Conservation (phyloP, 1,140 invertebrate genomes). For the Monomorium pharaonis region DNA sequence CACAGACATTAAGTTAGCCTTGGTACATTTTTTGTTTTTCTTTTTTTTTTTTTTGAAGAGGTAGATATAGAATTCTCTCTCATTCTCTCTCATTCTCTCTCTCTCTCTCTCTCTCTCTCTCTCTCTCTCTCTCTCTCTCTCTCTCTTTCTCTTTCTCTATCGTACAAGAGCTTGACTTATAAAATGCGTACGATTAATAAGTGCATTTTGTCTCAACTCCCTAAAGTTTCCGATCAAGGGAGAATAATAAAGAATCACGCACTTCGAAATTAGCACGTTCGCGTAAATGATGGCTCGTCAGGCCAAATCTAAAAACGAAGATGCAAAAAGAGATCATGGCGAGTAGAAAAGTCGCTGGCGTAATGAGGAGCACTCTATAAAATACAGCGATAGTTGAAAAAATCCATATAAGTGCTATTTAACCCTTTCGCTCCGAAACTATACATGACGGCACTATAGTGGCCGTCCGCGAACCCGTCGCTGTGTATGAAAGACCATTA, state of each 20-base stretch:
- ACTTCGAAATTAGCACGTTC: background rate
- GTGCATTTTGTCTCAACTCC: constrained; percentile 6
- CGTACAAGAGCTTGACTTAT: background rate
- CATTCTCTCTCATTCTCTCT: background rate
- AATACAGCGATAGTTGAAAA: background rate
- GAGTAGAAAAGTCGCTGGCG: background rate
- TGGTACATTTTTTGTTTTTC: constrained; percentile 35
- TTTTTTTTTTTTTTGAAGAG: constrained; percentile 26
- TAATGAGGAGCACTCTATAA: background rate
- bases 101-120: constrained; percentile 30
- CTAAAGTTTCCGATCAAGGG: background rate
- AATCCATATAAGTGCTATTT: background rate
- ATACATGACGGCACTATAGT: no score
- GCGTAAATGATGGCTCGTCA: constrained; percentile 12
- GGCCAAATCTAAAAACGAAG: background rate
- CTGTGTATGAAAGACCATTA: no score
- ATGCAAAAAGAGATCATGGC: background rate
- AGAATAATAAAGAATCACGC: constrained; percentile 10
- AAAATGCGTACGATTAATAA: background rate
- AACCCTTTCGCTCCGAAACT: background rate
- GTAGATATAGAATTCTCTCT: constrained; percentile 57
- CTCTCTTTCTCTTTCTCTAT: background rate
- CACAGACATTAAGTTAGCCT: constrained; percentile 20
- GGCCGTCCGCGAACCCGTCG: no score
- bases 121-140: constrained; percentile 39